Conservation (phyloP, 2,113 vertebrate genomes). For the Psilopogon haemacephalus region DNA sequence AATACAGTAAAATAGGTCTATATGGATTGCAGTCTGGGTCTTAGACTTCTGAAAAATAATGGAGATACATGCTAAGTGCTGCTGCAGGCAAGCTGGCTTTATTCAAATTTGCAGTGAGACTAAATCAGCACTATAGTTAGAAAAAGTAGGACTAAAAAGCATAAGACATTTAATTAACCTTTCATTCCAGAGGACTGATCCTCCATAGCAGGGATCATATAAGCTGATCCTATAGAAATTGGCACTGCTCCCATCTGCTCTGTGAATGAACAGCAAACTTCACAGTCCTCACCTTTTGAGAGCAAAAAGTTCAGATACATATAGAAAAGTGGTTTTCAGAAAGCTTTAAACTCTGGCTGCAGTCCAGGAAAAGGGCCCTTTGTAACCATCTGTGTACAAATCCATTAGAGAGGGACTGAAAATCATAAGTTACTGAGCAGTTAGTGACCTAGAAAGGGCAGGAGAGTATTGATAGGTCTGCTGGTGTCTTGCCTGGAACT, state of each 20-base stretch:
- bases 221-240: not conserved
- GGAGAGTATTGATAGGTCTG: not conserved
- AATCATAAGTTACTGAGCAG: not conserved
- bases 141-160: not conserved
- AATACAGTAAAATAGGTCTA: not conserved
- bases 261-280: not conserved
- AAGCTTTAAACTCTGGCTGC: not conserved
- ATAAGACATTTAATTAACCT: constrained; percentile 14
- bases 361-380: not conserved
- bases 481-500: not conserved
- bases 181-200: not conserved
- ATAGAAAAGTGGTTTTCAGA: not conserved
- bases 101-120: not conserved
- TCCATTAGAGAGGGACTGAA: not conserved
- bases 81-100: not conserved
- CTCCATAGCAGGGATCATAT: not conserved
- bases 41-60: not conserved
- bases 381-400: not conserved
- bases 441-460: not conserved
- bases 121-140: not conserved
- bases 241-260: not conserved
- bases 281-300: not conserved
- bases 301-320: not conserved
- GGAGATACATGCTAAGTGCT: not conserved
- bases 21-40: not conserved